Percentiles rank a stretch among this genome's conserved stretches.
Evolutionary conservation across 2,797 vertebrate species (phyloP).

Genomic region (Acrocephalus scirpaceus): DNA sequence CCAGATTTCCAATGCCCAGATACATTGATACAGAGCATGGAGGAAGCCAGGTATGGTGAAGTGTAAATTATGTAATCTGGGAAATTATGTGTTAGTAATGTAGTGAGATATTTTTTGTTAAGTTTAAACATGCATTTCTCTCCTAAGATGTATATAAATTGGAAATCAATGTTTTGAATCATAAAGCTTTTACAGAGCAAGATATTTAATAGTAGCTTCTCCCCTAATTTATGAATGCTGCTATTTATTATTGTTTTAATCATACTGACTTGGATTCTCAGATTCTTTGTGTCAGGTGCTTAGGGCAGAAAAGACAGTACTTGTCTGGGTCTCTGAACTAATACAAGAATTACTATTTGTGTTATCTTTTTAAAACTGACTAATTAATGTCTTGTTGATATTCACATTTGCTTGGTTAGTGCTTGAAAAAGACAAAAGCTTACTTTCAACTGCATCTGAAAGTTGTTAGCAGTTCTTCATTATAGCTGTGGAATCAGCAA

Average conservation of each 20-base stretch:
- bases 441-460: neutral
- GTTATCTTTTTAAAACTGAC: neutral
- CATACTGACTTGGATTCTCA: neutral
- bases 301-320: neutral
- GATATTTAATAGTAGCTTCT: neutral
- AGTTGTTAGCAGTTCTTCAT: neutral
- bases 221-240: neutral
- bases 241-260: neutral
- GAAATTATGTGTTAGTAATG: neutral
- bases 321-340: neutral
- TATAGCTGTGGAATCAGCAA: neutral
- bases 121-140: neutral
- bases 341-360: neutral
- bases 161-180: neutral
- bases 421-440: neutral
- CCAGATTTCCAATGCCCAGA: conserved; percentile 94
- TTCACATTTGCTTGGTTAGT: neutral
- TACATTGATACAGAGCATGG: conserved; percentile 98
- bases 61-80: neutral
- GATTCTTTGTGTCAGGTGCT: neutral
- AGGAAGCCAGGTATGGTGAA: conserved; percentile 88
- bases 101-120: neutral
- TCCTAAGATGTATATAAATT: neutral
- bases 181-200: neutral
- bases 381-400: neutral